Conservation (phyloP, 2,888 invertebrate genomes). For the Cremastobaeus sp. region DNA sequence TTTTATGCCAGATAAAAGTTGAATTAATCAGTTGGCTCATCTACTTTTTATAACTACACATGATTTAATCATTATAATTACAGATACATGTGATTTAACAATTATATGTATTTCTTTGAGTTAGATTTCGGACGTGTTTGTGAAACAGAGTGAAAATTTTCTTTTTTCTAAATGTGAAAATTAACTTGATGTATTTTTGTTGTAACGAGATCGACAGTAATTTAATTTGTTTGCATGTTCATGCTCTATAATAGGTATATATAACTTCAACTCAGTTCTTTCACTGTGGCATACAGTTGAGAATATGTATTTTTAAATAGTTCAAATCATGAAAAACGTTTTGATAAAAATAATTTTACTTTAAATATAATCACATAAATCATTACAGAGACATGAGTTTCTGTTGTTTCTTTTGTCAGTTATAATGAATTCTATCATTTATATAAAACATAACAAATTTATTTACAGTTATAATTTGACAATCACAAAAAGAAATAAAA, state of each 20-base stretch:
- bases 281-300: constrained; percentile 31
- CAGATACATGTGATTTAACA: constrained; percentile 14
- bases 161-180: constrained; percentile 42
- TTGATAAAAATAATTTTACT: too few species aligned
- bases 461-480: too few species aligned
- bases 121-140: constrained; percentile 10
- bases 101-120: constrained; percentile 12
- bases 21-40: background rate
- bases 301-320: background rate
- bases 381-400: too few species aligned
- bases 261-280: constrained; percentile 9
- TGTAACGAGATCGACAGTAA: constrained; percentile 31
- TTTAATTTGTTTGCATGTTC: constrained; percentile 11
- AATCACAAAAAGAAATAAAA: too few species aligned
- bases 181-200: constrained; percentile 13
- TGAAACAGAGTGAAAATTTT: constrained; percentile 3
- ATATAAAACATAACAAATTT: too few species aligned
- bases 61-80: constrained; percentile 1
- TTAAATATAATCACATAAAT: too few species aligned
- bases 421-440: too few species aligned
- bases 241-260: background rate
- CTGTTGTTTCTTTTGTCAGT: too few species aligned
- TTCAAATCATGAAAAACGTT: too few species aligned
- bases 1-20: constrained; percentile 8
- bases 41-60: constrained; percentile 18